Percentiles rank a stretch among this genome's conserved stretches.
These are phyloP conservation scores for Darevskia nairensis DNA, from an alignment of 2,797 vertebrate species.

Conservation along the genomic window DNA sequence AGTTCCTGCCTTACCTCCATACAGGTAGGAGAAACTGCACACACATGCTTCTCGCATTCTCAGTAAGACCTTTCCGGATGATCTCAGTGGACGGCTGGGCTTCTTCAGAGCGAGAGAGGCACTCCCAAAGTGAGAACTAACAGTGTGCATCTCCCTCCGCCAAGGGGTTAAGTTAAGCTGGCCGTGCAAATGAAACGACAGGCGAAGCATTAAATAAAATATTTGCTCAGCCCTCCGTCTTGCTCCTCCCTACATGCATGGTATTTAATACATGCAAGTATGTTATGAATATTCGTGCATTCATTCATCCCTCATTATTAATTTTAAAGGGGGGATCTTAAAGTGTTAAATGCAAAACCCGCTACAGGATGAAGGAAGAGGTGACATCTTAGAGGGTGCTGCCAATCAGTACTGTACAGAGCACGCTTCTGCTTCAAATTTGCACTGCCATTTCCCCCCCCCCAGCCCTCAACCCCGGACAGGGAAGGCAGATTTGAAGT, in stretches of 20 bases:
- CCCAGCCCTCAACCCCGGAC: background rate
- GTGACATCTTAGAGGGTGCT: background rate
- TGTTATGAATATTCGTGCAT: background rate
- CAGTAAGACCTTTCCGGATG: fast-evolving
- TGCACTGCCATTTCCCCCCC: background rate
- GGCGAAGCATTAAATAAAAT: background rate
- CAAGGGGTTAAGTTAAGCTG: background rate
- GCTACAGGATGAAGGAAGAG: background rate
- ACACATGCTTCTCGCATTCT: fast-evolving
- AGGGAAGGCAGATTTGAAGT: background rate
- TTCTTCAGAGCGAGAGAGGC: too few relatives aligned
- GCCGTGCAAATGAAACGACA: background rate
- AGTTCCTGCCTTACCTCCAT: conserved; percentile 83
- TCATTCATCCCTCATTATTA: too few relatives aligned
- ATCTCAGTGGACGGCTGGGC: background rate
- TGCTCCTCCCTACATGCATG: background rate
- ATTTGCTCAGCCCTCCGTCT: background rate
- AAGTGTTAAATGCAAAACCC: background rate
- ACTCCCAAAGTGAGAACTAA: background rate
- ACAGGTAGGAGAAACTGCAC: conserved; percentile 80
- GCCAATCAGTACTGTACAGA: background rate
- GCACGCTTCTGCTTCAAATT: background rate
- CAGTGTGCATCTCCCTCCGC: background rate
- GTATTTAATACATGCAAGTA: background rate
- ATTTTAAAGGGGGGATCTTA: background rate